These are phyloP conservation scores for Ophion ventricosus DNA, from an alignment of 2,888 invertebrate genomes.

Conservation along the genomic window DNA sequence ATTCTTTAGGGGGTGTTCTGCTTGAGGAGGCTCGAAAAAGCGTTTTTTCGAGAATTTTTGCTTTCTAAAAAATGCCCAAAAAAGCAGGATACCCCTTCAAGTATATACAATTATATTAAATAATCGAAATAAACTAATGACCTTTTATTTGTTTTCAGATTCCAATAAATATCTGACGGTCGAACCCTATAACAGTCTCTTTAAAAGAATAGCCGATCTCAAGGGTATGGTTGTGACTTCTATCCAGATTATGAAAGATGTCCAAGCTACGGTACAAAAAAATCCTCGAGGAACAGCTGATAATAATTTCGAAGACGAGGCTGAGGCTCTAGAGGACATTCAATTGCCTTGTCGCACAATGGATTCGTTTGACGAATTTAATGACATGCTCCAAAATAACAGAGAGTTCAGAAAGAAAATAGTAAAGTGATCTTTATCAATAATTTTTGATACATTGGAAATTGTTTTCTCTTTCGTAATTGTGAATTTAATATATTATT, in stretches of 20 bases:
- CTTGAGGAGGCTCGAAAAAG: slow-evolving; percentile 21
- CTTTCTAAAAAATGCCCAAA: slow-evolving; percentile 15
- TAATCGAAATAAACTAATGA: slow-evolving; percentile 14
- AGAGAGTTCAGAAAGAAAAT: slow-evolving; percentile 27
- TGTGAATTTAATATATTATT: slow-evolving; percentile 12
- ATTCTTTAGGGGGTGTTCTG: slow-evolving; percentile 21
- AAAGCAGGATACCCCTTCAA: slow-evolving; percentile 8
- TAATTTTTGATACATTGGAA: slow-evolving; percentile 5
- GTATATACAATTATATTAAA: slow-evolving; percentile 4
- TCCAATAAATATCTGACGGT: slow-evolving; percentile 29
- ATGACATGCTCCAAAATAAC: slow-evolving; percentile 31
- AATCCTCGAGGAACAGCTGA: slow-evolving; percentile 19
- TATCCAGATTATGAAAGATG: slow-evolving; percentile 30
- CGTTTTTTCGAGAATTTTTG: slow-evolving; percentile 24
- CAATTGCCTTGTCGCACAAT: slow-evolving; percentile 30
- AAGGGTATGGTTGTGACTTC: slow-evolving; percentile 18
- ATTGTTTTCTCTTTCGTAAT: slow-evolving; percentile 6
- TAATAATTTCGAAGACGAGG: slow-evolving; percentile 26
- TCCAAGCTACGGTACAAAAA: slow-evolving; percentile 18
- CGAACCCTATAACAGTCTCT: slow-evolving; percentile 25
- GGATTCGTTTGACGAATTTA: slow-evolving; percentile 15
- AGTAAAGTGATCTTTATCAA: slow-evolving; percentile 17
- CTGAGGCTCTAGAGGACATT: slow-evolving; percentile 15
- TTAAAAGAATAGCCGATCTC: slow-evolving; percentile 28
- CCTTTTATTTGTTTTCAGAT: slow-evolving; percentile 25